Evolutionary conservation across 2,797 vertebrate genomes (phyloP), one percentile per base, ranked within the genome.

Genomic region (Glyptemys insculpta): DNA sequence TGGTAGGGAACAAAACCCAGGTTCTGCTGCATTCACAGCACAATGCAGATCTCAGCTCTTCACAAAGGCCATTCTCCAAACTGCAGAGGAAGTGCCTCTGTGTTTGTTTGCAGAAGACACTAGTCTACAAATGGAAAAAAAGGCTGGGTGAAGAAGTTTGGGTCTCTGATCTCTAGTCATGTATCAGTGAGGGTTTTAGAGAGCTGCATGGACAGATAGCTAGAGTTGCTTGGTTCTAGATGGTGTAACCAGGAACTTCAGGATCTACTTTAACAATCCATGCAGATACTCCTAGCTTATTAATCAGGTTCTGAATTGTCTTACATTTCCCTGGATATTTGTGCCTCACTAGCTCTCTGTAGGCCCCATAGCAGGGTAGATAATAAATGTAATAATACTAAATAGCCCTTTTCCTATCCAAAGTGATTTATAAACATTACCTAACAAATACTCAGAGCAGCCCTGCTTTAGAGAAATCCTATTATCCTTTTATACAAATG

Each of bases 261-360:
- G 86, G 89, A 19, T 90, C 92, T 91, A 1, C 86, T 93, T 86
- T 29, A 87, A 81, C 91, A 91, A 92, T 95, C 95, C 91, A 90
- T 0, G 6, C 93, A 91, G 93, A 89, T 90, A 91, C 82, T 47
- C 83, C 91, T 96, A 68, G 94, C 96, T 97, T 94, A 83, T 96
- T 97, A 93, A 97, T 92, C 94, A 85, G 86, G 93, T 86, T 95
- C 76, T 96, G 94, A 94, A 95, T 97, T 95, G 96, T 97, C 95
- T 56, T 96, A 89, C 85, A 23, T 96, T 96, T 94, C 27, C 3
- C 95, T 86, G 92, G 91, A 2, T 97, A 95, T 96, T 97, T 97
- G 89, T 95, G 25, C 82, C 80, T 85, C 6, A 1, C 81, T 85
- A 87, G n/a, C 89, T 29, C 0, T 95, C 94, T 92, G 54, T 18